phyloP scores from a whole-genome alignment of 2,113 vertebrate species.

The Eulemur rufifrons region DNA sequence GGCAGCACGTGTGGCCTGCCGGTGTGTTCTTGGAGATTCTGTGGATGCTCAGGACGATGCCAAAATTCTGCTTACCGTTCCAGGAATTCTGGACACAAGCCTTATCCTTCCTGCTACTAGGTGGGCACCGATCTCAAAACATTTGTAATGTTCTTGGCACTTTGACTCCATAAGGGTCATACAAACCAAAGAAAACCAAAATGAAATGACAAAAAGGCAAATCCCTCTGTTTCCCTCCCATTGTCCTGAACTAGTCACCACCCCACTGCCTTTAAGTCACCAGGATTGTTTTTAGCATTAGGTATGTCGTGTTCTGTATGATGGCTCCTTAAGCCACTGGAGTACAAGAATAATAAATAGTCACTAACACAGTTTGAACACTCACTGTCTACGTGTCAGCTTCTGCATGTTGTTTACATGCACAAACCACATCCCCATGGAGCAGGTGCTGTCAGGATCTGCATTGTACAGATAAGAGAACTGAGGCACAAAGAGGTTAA shows the following conservation, averaged over 20 bases:
- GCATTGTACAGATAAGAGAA: not conserved
- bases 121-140: not conserved
- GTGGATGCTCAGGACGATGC: not conserved
- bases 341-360: not conserved
- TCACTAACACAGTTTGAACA: rapidly evolving
- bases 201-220: not conserved
- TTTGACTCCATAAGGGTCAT: not conserved
- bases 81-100: slow-evolving; percentile 27
- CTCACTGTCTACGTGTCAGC: not conserved
- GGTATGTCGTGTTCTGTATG: not conserved
- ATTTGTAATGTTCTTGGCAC: not conserved
- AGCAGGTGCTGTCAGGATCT: not conserved
- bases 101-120: not conserved
- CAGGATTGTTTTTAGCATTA: not conserved
- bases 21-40: slow-evolving; percentile 48
- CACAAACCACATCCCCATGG: rapidly evolving
- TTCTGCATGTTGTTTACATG: not conserved
- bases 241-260: not conserved
- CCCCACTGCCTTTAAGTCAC: not conserved
- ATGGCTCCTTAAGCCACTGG: not conserved
- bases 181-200: not conserved
- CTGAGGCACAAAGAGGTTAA: not conserved
- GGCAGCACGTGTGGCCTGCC: not conserved
- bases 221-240: not conserved
- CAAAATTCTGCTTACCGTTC: not conserved